Evolutionary conservation across 2,113 vertebrate genomes (phyloP).

Genomic region (Riparia riparia): DNA sequence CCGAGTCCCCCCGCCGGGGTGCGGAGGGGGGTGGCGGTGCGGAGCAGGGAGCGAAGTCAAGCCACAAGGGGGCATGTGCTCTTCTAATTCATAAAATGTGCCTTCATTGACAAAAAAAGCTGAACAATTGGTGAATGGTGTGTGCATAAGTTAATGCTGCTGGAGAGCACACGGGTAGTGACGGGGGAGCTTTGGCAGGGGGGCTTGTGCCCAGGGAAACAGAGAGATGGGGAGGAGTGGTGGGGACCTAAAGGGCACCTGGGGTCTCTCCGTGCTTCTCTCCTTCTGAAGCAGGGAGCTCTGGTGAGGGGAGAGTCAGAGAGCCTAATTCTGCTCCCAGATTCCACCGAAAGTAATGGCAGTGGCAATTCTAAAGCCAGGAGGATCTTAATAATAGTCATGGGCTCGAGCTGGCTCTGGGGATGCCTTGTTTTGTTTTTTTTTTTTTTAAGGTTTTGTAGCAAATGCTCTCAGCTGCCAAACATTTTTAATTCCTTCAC

Average conservation of each 20-base stretch:
- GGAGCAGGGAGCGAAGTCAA: constrained; percentile 24
- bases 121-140: constrained; percentile 63
- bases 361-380: neutral
- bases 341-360: neutral
- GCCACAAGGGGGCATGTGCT: constrained; percentile 71
- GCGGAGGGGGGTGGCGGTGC: neutral
- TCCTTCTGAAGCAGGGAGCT: neutral
- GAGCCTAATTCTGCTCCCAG: neutral
- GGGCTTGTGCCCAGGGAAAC: neutral
- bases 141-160: constrained; percentile 34
- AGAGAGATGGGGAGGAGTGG: neutral
- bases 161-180: neutral
- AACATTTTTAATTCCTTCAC: neutral
- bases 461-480: neutral
- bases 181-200: neutral
- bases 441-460: neutral
- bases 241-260: neutral
- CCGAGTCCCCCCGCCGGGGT: neutral
- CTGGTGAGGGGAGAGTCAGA: neutral
- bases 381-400: neutral
- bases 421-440: neutral
- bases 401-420: neutral
- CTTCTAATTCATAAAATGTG: constrained; percentile 72
- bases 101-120: constrained; percentile 72
- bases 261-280: neutral